Conservation (phyloP, 1,140 invertebrate genomes). For the Adoxophyes honmai region DNA sequence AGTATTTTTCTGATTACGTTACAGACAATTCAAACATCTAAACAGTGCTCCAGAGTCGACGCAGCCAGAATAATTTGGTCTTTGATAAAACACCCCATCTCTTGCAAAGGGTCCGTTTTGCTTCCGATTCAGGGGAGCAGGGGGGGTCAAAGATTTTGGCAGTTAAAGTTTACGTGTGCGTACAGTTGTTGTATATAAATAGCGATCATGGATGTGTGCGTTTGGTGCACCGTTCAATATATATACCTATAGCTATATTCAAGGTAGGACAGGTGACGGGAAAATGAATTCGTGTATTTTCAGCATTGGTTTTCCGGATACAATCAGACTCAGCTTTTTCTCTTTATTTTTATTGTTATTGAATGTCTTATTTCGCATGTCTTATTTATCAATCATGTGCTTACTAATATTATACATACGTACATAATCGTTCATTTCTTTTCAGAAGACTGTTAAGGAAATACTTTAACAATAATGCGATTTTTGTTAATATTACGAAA, state of each 20-base stretch:
- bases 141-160: constrained; percentile 28
- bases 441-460: too few species aligned
- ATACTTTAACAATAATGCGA: too few species aligned
- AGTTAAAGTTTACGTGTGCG: constrained; percentile 26
- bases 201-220: constrained; percentile 35
- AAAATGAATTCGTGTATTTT: constrained; percentile 20
- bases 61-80: constrained; percentile 20
- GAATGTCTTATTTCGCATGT: too few species aligned
- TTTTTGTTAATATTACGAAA: too few species aligned
- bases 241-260: constrained; percentile 23
- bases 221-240: constrained; percentile 30
- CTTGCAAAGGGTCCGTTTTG: constrained; percentile 22
- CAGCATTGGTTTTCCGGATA: too few species aligned
- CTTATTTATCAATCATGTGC: too few species aligned
- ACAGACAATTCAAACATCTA: constrained; percentile 16
- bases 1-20: too few species aligned
- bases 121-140: constrained; percentile 3
- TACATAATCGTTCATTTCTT: too few species aligned
- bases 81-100: constrained; percentile 14
- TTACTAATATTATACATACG: too few species aligned
- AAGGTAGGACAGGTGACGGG: constrained; percentile 28
- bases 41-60: constrained; percentile 29
- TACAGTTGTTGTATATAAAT: constrained; percentile 31
- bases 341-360: too few species aligned
- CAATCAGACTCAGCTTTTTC: too few species aligned